phyloP scores from a whole-genome alignment of 2,113 vertebrate genomes.

The Mola mola region DNA sequence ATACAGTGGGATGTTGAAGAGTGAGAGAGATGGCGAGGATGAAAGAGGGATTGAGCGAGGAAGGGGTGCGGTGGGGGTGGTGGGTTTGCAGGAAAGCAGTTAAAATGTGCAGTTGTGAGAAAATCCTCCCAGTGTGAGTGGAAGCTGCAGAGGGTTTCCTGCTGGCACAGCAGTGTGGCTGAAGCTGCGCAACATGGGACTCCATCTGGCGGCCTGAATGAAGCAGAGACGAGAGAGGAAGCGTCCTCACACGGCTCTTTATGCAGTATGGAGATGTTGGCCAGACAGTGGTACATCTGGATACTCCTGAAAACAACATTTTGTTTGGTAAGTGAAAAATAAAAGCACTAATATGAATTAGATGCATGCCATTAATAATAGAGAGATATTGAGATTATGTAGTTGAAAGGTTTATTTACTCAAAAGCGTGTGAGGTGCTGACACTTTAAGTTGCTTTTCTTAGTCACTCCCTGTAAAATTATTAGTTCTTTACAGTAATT shows the following conservation, averaged over 20 bases:
- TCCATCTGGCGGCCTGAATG: not conserved
- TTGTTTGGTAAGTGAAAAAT: slow-evolving; percentile 82
- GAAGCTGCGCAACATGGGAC: not conserved
- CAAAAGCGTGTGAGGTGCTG: too few species aligned
- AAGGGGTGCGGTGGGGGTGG: slow-evolving; percentile 7
- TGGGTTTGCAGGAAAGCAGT: not conserved
- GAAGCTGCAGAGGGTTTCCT: slow-evolving; percentile 29
- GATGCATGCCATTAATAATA: too few species aligned
- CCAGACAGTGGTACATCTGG: slow-evolving; percentile 82
- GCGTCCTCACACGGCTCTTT: slow-evolving; percentile 8
- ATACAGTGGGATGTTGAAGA: not conserved
- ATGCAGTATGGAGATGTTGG: slow-evolving; percentile 77
- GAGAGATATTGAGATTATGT: too few species aligned
- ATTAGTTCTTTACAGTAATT: too few species aligned
- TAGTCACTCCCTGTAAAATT: too few species aligned
- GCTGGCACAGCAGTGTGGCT: not conserved
- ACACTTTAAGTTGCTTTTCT: too few species aligned
- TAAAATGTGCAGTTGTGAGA: slow-evolving; percentile 23
- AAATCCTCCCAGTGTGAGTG: slow-evolving; percentile 38
- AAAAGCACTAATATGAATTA: not conserved
- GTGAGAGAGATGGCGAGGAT: not conserved
- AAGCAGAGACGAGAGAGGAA: slow-evolving; percentile 25
- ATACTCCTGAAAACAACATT: slow-evolving; percentile 85
- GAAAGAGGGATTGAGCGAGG: slow-evolving; percentile 9
- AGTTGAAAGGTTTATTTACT: too few species aligned